Base-by-base conservation (phyloP, 2,797 vertebrate species). In the Aythya fuligula region DNA sequence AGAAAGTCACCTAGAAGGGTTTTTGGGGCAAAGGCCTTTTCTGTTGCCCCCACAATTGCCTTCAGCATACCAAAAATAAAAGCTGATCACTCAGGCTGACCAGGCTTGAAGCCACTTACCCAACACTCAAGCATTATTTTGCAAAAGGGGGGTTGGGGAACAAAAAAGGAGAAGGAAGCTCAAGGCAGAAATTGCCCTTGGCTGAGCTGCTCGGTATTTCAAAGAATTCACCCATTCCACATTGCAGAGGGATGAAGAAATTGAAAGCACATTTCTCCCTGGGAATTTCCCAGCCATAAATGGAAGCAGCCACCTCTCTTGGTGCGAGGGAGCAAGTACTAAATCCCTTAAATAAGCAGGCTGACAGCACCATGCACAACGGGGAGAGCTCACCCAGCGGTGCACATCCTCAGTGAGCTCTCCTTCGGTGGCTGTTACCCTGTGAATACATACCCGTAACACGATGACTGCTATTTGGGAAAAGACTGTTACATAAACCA, bases 241-340 rank as follows among this genome's bases (percentile, higher is more conserved):
- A 71, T 43, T 61, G 86, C 84, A 82, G 67, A 87, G 61, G 70
- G 70, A 92, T 84, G 86, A 93, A 75, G 75, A 90, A 75, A 80
- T 34, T 0, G 4, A 94, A 57, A 49, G 76, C 24, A 9, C 13
- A 11, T 88, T 93, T 90, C 88, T 60, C 87, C 72, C 56, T 22
- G 76, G 89, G 91, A 85, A 86, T 64, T 95, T 80, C 92, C 87
- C 95, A 88, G 76, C 89, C 95, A 53, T 91, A 94, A 95, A 96
- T 84, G 82, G 96, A 91, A 93, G 80, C 60, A 81, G 67, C 18
- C 13, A 5, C 39, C 67, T 76, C 83, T 75, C 45, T 38, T 4
- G 28, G 49, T 21, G 43, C 28, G 14, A n/a, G 34, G 24, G 58
- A 94, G 25, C 25, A 64, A 39, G 57, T 9, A 39, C 16, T 70